These are phyloP conservation scores for Drosophila nigricruria DNA, from an alignment of 2,888 invertebrate genomes.

Conservation along the genomic window DNA sequence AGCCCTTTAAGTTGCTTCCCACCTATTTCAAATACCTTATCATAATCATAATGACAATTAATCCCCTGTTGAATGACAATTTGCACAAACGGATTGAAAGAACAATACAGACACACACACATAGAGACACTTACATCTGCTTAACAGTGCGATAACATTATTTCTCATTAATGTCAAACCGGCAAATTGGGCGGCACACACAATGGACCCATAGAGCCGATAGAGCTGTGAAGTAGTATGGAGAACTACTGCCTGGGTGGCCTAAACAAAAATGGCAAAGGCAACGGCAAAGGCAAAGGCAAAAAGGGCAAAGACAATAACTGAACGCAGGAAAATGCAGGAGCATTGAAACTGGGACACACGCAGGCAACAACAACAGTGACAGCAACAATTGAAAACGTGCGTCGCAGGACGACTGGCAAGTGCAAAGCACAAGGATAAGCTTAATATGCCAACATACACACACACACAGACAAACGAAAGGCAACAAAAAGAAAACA, in stretches of 20 bases:
- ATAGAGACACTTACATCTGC: conserved; percentile 28
- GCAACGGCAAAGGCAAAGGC: neutral
- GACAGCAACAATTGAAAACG: conserved; percentile 45
- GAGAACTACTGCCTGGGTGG: conserved; percentile 2
- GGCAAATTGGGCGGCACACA: conserved; percentile 58
- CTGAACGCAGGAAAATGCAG: conserved; percentile 37
- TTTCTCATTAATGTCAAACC: conserved; percentile 73
- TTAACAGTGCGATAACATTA: conserved; percentile 78
- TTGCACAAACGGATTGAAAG: conserved; percentile 22
- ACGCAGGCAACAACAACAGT: conserved; percentile 45
- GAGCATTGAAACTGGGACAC: conserved; percentile 65
- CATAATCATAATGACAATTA: conserved; percentile 50
- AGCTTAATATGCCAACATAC: conserved; percentile 49
- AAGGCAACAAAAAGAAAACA: conserved; percentile 60
- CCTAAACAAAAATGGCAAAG: conserved; percentile 13
- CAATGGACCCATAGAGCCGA: conserved; percentile 44
- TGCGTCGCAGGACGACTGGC: conserved; percentile 49
- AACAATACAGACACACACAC: conserved; percentile 8
- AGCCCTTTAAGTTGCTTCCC: neutral
- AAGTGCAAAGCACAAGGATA: conserved; percentile 66
- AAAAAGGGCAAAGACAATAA: conserved; percentile 5
- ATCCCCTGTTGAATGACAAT: conserved; percentile 41
- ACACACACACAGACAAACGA: conserved; percentile 17
- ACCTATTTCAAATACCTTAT: neutral
- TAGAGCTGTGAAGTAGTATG: conserved; percentile 8